phyloP scores from a whole-genome alignment of 2,113 vertebrate species.

The Hyperopisus bebe region DNA sequence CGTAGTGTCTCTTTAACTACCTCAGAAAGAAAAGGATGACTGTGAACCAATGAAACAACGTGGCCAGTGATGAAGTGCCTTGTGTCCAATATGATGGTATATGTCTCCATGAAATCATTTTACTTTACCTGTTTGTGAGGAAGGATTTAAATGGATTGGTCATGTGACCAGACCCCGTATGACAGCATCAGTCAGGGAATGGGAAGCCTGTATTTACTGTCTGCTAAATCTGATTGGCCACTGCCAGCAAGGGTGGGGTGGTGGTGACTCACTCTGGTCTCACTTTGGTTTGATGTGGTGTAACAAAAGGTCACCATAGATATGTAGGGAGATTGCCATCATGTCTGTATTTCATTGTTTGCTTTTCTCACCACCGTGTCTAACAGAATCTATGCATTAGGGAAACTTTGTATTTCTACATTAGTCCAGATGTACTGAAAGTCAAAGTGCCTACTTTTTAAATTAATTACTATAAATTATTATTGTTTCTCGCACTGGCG shows the following conservation, averaged over 20 bases:
- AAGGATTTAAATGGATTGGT: background rate
- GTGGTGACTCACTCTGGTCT: background rate
- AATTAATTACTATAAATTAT: background rate
- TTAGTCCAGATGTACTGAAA: background rate
- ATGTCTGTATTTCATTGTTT: background rate
- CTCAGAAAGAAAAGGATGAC: background rate
- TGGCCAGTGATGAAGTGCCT: background rate
- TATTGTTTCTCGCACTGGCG: background rate
- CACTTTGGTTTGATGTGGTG: background rate
- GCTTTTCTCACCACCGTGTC: background rate
- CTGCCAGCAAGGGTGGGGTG: background rate
- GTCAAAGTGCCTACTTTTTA: background rate
- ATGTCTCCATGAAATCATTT: background rate
- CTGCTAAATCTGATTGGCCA: background rate
- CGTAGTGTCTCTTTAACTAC: background rate
- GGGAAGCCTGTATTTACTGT: background rate
- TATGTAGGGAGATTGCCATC: background rate
- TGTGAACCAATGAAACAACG: background rate
- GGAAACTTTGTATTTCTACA: background rate
- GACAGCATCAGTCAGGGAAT: background rate
- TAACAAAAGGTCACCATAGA: background rate
- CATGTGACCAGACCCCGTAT: background rate
- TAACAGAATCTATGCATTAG: background rate
- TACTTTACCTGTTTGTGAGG: background rate
- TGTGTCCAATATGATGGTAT: background rate